Percentiles rank a stretch among this genome's conserved stretches.
phyloP scores from a whole-genome alignment of 2,888 invertebrate genomes.

The Tyria jacobaeae region DNA sequence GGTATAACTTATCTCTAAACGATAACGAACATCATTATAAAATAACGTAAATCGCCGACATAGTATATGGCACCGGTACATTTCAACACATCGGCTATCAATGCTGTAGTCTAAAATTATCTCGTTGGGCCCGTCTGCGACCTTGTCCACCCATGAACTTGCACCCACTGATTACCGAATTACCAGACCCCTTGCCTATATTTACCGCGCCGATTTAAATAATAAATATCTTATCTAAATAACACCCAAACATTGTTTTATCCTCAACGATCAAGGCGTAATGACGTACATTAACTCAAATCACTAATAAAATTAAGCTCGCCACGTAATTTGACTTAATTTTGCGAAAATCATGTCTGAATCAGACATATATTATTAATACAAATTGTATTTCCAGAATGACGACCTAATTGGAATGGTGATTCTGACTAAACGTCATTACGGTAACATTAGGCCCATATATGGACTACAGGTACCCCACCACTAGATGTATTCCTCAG shows the following conservation, averaged over 20 bases:
- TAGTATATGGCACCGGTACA: constrained; percentile 44
- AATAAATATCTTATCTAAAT: constrained; percentile 86
- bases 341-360: constrained; percentile 78
- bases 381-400: constrained; percentile 66
- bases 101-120: constrained; percentile 64
- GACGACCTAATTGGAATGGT: constrained; percentile 43
- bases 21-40: neutral
- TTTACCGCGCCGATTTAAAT: constrained; percentile 84
- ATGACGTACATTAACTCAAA: constrained; percentile 80
- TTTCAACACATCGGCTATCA: constrained; percentile 48
- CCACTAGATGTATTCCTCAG: no score
- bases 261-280: constrained; percentile 68
- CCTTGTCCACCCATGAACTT: constrained; percentile 76
- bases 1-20: neutral
- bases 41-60: constrained; percentile 13
- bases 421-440: constrained; percentile 29
- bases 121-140: constrained; percentile 69
- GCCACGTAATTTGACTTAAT: constrained; percentile 80
- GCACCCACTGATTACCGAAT: constrained; percentile 85
- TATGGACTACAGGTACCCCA: neutral
- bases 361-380: constrained; percentile 70
- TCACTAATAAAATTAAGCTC: constrained; percentile 84
- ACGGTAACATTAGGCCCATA: neutral
- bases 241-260: constrained; percentile 81
- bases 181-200: constrained; percentile 80